phyloP scores from a whole-genome alignment of 2,888 invertebrate genomes.

The Piscicola geometra region DNA sequence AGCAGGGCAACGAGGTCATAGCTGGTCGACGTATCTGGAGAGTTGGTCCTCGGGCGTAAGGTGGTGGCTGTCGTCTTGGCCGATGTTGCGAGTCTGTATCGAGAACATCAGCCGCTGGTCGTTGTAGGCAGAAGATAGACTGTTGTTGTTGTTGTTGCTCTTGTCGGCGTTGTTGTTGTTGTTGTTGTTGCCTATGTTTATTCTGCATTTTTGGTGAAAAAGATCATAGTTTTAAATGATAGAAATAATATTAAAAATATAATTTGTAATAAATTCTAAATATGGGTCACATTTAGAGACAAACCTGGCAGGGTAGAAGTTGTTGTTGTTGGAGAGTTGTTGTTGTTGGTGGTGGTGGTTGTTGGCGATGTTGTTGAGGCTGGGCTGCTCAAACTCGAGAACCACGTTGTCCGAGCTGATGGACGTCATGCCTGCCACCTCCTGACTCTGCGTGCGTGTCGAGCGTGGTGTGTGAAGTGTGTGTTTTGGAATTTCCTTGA shows the following conservation, averaged over 20 bases:
- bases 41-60: slow-evolving; percentile 90
- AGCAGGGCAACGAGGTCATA: slow-evolving; percentile 42
- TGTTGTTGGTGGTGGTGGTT: slow-evolving; percentile 1
- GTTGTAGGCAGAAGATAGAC: slow-evolving; percentile 49
- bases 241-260: too few species aligned
- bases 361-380: neutral
- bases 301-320: too few species aligned
- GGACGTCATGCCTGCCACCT: neutral
- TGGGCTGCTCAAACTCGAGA: slow-evolving; percentile 20
- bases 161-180: slow-evolving; percentile 32
- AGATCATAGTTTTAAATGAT: too few species aligned
- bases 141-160: slow-evolving; percentile 45
- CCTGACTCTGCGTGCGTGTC: neutral
- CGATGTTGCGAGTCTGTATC: slow-evolving; percentile 17
- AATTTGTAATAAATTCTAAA: too few species aligned
- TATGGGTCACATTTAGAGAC: too few species aligned
- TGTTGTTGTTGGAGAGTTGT: neutral
- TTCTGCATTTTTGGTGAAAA: too few species aligned
- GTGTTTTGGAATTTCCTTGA: too few species aligned
- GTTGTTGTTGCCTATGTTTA: slow-evolving; percentile 22
- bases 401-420: slow-evolving; percentile 16
- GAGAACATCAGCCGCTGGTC: slow-evolving; percentile 39
- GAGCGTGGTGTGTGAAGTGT: too few species aligned
- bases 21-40: slow-evolving; percentile 80
- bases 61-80: slow-evolving; percentile 18